phyloP scores from a whole-genome alignment of 2,113 vertebrate species.

The Tautogolabrus adspersus region DNA sequence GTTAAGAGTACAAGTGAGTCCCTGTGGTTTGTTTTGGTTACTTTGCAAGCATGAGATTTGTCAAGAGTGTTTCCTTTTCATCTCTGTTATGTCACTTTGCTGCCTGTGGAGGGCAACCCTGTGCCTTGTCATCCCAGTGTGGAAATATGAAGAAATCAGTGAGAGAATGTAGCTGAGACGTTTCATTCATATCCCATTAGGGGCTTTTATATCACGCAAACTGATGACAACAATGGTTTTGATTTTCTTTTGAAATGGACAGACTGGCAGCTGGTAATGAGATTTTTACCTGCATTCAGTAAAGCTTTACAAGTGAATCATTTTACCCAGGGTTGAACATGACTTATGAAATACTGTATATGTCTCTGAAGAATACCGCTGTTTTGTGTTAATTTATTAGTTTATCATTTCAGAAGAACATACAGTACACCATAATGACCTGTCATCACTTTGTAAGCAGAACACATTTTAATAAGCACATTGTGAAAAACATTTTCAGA shows the following conservation, averaged over 20 bases:
- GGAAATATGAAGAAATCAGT: conserved; percentile 55
- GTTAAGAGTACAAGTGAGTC: conserved; percentile 1
- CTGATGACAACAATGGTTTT: conserved; percentile 38
- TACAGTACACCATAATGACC: not conserved
- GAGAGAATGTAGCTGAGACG: conserved; percentile 36
- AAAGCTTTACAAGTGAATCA: conserved; percentile 19
- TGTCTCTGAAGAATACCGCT: not conserved
- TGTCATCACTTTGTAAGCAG: not conserved
- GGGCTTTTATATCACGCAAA: conserved; percentile 43
- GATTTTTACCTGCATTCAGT: conserved; percentile 27
- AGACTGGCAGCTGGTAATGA: conserved; percentile 2
- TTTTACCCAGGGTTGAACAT: conserved; percentile 30
- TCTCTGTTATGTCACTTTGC: conserved; percentile 34
- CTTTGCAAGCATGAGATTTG: conserved; percentile 29
- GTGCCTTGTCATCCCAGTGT: conserved; percentile 47
- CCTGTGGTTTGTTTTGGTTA: conserved; percentile 22
- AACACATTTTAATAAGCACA: not conserved
- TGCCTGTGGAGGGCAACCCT: conserved; percentile 73
- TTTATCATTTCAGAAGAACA: conserved; percentile 7
- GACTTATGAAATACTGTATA: conserved; percentile 6
- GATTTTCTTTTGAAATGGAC: conserved; percentile 45
- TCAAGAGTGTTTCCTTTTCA: conserved; percentile 4
- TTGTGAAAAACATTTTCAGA: not conserved
- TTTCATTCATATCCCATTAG: conserved; percentile 55
- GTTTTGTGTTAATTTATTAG: not conserved